Evolutionary conservation across 2,888 invertebrate genomes (phyloP).

Genomic region (Trichopria drosophilae): DNA sequence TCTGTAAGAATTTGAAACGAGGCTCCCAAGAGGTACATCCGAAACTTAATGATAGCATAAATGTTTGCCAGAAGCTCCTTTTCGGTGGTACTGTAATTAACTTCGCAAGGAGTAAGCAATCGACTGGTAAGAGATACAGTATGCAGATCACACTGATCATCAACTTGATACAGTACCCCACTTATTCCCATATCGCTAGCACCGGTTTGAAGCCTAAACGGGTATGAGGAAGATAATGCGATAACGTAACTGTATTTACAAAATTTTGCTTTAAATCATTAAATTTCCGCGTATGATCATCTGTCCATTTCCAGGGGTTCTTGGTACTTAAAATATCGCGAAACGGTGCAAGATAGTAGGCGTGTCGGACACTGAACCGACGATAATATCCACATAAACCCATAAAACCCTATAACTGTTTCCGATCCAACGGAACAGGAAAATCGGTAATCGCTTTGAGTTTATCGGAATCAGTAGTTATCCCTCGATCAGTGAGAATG

Average conservation of each 20-base stretch:
- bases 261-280: neutral
- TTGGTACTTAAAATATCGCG: slow-evolving; percentile 11
- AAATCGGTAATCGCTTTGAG: slow-evolving; percentile 33
- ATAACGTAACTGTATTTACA: neutral
- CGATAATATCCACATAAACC: slow-evolving; percentile 17
- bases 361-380: slow-evolving; percentile 2
- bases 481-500: neutral
- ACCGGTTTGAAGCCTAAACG: neutral
- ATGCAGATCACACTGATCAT: neutral
- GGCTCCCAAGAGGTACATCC: no score
- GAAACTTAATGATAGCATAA: no score
- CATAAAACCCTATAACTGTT: slow-evolving; percentile 35
- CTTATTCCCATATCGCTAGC: neutral
- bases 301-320: neutral
- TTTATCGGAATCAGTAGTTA: slow-evolving; percentile 24
- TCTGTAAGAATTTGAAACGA: no score
- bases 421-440: slow-evolving; percentile 32
- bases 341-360: neutral
- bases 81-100: neutral
- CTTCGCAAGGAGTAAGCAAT: neutral
- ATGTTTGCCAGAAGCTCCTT: neutral
- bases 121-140: neutral
- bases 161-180: neutral
- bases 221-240: neutral
- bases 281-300: neutral